Percentiles rank a stretch among this genome's conserved stretches.
phyloP scores from a whole-genome alignment of 2,113 vertebrate genomes.

The Xiphorhynchus elegans region DNA sequence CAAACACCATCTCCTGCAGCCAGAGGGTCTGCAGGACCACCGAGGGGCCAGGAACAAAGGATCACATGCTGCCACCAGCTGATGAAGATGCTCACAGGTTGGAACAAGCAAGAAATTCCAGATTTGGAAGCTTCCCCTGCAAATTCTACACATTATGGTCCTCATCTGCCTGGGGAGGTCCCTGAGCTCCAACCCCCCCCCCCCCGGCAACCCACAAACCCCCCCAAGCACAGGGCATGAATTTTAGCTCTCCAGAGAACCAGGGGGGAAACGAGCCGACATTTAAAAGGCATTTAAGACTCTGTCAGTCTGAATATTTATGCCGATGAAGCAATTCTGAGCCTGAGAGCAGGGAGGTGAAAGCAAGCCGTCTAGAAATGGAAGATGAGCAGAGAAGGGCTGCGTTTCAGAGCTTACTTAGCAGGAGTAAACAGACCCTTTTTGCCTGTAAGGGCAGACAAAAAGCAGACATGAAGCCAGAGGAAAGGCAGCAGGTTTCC shows the following conservation, averaged over 20 bases:
- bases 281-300: slow-evolving; percentile 11
- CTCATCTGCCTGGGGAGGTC: not conserved
- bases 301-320: not conserved
- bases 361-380: not conserved
- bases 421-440: not conserved
- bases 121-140: not conserved
- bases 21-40: no score
- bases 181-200: not conserved
- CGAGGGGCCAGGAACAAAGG: not conserved
- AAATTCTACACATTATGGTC: not conserved
- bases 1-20: not conserved
- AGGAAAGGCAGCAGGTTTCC: not conserved
- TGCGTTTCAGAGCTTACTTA: not conserved
- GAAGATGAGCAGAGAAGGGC: not conserved
- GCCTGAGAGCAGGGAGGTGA: not conserved
- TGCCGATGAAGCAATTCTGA: slow-evolving; percentile 19
- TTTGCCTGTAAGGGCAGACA: not conserved
- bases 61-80: not conserved
- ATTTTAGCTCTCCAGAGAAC: not conserved
- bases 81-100: not conserved
- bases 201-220: not conserved
- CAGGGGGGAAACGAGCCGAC: not conserved
- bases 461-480: not conserved
- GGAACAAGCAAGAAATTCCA: fast-evolving
- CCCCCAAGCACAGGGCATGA: not conserved